phyloP scores from a whole-genome alignment of 2,888 invertebrate genomes.

The Mayetiola destructor region DNA sequence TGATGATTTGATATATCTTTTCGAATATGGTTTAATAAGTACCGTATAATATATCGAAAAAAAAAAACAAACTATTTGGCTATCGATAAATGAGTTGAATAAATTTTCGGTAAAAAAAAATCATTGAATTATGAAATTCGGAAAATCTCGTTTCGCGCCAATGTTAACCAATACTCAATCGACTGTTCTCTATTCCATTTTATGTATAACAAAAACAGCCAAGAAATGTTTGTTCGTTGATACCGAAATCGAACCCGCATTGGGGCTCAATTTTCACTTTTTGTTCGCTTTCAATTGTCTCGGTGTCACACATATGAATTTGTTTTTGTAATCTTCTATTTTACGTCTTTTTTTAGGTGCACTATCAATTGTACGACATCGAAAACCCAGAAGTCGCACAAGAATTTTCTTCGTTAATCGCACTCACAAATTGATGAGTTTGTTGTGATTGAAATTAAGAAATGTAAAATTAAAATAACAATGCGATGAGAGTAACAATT shows the following conservation, averaged over 20 bases:
- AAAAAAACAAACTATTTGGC: neutral
- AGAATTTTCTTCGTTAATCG: neutral
- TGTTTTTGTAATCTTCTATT: neutral
- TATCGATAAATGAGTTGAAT: neutral
- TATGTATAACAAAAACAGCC: neutral
- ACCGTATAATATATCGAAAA: neutral
- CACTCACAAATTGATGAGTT: neutral
- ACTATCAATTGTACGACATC: neutral
- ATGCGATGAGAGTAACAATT: neutral
- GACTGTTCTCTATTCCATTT: neutral
- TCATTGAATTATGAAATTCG: too few relatives aligned
- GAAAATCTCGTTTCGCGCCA: too few relatives aligned
- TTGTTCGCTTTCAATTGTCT: neutral
- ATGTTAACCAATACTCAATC: neutral
- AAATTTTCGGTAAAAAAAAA: slow-evolving; percentile 5
- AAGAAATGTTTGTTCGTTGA: slow-evolving; percentile 27
- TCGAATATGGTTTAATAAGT: neutral
- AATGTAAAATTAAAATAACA: neutral
- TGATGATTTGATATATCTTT: neutral
- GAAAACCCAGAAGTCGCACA: neutral
- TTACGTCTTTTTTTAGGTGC: neutral
- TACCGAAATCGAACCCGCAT: slow-evolving; percentile 34
- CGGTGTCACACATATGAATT: neutral
- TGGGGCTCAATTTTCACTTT: slow-evolving; percentile 14
- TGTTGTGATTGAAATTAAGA: neutral